Conservation (phyloP, 2,797 vertebrate genomes). For the Propithecus deckenii region DNA sequence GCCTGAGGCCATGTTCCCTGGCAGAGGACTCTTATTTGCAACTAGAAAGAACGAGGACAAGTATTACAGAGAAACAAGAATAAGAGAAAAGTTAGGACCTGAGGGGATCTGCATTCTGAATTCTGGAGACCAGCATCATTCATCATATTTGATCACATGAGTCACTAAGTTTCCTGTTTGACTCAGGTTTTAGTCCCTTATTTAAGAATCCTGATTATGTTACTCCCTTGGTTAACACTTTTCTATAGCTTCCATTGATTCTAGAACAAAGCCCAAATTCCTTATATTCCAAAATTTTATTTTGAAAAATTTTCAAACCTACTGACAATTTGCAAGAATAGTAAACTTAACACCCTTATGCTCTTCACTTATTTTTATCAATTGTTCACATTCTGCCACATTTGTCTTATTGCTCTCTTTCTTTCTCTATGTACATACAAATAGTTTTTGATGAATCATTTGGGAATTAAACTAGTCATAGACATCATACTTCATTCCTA, state of each 20-base stretch:
- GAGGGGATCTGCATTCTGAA: neutral
- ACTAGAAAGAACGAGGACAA: neutral
- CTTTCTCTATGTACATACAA: neutral
- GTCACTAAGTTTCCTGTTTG: neutral
- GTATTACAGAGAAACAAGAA: neutral
- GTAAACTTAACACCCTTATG: neutral
- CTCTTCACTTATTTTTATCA: neutral
- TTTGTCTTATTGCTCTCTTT: neutral
- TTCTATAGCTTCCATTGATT: neutral
- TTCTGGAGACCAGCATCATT: neutral
- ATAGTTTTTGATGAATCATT: neutral
- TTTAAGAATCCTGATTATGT: neutral
- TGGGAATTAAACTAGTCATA: constrained; percentile 21
- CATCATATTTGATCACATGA: neutral
- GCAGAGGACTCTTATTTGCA: neutral
- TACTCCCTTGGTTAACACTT: neutral
- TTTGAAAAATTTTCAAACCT: constrained; percentile 22
- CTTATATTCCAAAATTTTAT: neutral
- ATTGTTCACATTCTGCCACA: neutral
- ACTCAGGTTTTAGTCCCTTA: neutral
- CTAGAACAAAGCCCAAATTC: neutral
- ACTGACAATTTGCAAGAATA: constrained; percentile 1
- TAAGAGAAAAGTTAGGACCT: neutral
- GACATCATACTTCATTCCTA: neutral
- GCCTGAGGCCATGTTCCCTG: neutral